A percentile compares a stretch with the other conserved stretches of the same genome.
Conservation (phyloP, 2,113 vertebrate genomes). For the Macrotis lagotis region DNA sequence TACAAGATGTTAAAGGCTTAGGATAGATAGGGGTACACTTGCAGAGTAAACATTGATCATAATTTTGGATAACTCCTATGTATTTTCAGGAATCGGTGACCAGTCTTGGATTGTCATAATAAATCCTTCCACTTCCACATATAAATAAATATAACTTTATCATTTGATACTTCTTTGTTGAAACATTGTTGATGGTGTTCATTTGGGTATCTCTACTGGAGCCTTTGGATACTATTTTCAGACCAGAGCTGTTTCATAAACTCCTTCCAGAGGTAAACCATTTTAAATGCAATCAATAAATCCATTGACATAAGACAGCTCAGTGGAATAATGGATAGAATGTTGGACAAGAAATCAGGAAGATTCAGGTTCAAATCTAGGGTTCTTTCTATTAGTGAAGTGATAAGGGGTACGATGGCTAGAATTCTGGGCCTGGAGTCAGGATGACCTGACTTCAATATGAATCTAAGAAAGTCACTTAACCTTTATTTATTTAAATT, state of each 20-base stretch:
- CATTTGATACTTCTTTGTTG: not conserved
- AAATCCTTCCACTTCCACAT: not conserved
- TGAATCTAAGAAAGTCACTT: not conserved
- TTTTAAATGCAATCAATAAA: not conserved
- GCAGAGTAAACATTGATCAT: not conserved
- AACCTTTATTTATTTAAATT: not conserved
- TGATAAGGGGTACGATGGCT: too few relatives aligned
- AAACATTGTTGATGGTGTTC: not conserved
- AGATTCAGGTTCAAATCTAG: not conserved
- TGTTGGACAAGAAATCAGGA: not conserved
- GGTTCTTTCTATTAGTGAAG: too few relatives aligned
- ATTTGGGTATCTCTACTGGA: not conserved
- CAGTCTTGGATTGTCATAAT: not conserved
- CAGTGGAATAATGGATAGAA: not conserved
- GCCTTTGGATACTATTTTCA: not conserved
- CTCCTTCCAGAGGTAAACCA: not conserved
- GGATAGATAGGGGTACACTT: not conserved
- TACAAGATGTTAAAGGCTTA: not conserved
- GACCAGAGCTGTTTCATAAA: not conserved
- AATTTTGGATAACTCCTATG: not conserved
- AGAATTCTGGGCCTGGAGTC: too few relatives aligned
- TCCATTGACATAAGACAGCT: not conserved
- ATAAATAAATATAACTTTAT: not conserved
- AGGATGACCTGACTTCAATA: too few relatives aligned
- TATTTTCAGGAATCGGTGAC: not conserved